Evolutionary conservation across 2,797 vertebrate species (phyloP).

Genomic region (Peromyscus nudipes): DNA sequence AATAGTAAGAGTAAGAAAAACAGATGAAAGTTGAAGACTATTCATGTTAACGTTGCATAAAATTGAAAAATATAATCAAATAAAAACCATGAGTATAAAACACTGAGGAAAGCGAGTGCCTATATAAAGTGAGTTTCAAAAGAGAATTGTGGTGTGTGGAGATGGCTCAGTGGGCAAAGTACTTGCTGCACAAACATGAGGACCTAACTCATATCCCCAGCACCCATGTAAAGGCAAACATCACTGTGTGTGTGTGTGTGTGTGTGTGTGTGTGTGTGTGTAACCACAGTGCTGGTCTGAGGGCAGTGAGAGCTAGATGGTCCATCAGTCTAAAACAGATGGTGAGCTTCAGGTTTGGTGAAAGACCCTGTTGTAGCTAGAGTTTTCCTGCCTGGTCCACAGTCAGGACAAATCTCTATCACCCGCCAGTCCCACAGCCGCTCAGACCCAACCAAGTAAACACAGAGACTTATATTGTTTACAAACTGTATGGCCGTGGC

Average conservation of each 20-base stretch:
- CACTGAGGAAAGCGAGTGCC: neutral
- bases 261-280: too few relatives aligned
- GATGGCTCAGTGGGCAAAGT: neutral
- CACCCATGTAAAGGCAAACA: neutral
- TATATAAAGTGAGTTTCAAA: neutral
- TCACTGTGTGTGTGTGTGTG: too few relatives aligned
- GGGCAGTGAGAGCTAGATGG: neutral
- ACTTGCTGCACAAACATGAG: neutral
- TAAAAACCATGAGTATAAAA: slow-evolving; percentile 52
- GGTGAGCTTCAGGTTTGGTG: neutral
- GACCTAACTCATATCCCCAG: neutral
- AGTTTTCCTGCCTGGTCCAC: too few relatives aligned
- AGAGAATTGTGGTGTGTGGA: neutral
- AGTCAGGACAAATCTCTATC: too few relatives aligned
- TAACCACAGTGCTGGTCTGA: neutral
- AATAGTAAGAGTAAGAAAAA: neutral
- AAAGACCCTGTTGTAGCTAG: neutral
- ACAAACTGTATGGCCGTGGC: too few relatives aligned
- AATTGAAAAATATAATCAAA: slow-evolving; percentile 36
- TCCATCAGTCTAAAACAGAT: too few relatives aligned
- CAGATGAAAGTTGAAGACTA: neutral
- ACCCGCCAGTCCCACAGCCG: too few relatives aligned
- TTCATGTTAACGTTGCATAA: slow-evolving; percentile 1
- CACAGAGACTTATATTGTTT: too few relatives aligned
- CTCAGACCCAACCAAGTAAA: too few relatives aligned